phyloP scores from a whole-genome alignment of 2,797 vertebrate species.

The Acrocephalus scirpaceus region DNA sequence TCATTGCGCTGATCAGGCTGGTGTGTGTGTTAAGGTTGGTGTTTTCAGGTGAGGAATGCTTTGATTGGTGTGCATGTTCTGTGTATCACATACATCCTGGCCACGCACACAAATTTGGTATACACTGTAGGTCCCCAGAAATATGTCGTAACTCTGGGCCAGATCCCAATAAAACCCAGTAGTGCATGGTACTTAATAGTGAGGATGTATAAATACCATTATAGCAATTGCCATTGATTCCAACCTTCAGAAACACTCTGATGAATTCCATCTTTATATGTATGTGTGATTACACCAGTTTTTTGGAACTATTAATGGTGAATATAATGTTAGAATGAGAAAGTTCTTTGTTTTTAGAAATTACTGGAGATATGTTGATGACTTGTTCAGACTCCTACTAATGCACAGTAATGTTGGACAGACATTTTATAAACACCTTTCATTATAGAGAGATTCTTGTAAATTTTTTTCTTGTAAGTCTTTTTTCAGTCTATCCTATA shows the following conservation, averaged over 20 bases:
- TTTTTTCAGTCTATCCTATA: neutral
- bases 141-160: neutral
- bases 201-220: neutral
- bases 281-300: neutral
- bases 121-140: neutral
- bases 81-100: neutral
- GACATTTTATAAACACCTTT: neutral
- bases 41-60: neutral
- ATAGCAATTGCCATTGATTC: neutral
- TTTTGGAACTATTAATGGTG: neutral
- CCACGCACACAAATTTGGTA: neutral
- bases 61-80: neutral
- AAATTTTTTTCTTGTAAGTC: no score
- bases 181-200: neutral
- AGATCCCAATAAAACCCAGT: neutral
- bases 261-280: neutral
- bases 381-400: neutral
- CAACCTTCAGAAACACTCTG: neutral
- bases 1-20: neutral
- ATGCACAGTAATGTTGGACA: neutral
- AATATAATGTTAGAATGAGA: neutral
- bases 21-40: fast-evolving
- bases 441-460: neutral
- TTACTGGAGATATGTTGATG: neutral
- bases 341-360: neutral